phyloP scores from a whole-genome alignment of 2,888 invertebrate genomes.

The Dryocosmus kuriphilus region DNA sequence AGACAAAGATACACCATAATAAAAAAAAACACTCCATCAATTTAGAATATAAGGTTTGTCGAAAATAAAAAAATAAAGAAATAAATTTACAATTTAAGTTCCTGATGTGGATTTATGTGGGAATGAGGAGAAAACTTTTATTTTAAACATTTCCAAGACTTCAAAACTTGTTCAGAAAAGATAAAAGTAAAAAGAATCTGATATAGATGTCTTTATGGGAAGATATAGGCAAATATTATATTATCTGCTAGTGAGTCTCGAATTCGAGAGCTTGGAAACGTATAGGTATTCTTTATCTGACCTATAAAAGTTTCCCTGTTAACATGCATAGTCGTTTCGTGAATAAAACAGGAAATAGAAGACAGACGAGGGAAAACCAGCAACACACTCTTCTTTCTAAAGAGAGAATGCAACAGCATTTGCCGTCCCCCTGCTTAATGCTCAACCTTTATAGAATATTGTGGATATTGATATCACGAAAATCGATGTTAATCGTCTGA shows the following conservation, averaged over 20 bases:
- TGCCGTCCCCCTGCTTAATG: neutral
- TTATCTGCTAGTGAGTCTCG: constrained; percentile 25
- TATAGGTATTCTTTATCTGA: constrained; percentile 34
- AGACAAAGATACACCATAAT: neutral
- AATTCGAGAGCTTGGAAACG: constrained; percentile 22
- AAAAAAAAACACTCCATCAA: neutral
- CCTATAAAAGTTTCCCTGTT: constrained; percentile 37
- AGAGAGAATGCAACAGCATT: constrained; percentile 12
- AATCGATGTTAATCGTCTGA: too few species aligned
- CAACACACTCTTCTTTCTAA: neutral
- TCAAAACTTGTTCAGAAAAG: neutral
- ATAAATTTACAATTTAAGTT: neutral
- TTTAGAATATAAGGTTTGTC: too few species aligned
- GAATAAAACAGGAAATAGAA: constrained; percentile 38
- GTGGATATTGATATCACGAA: neutral
- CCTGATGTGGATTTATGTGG: neutral
- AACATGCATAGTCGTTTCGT: constrained; percentile 31
- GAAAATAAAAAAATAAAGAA: too few species aligned
- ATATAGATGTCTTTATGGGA: neutral
- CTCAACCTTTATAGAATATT: constrained; percentile 6
- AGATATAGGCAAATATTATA: constrained; percentile 23
- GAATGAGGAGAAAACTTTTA: neutral
- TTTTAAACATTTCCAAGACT: constrained; percentile 3
- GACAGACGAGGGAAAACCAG: constrained; percentile 27
- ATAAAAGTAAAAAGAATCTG: neutral